Conservation (phyloP, 2,797 vertebrate species). For the Helicolenus hilgendorfi region DNA sequence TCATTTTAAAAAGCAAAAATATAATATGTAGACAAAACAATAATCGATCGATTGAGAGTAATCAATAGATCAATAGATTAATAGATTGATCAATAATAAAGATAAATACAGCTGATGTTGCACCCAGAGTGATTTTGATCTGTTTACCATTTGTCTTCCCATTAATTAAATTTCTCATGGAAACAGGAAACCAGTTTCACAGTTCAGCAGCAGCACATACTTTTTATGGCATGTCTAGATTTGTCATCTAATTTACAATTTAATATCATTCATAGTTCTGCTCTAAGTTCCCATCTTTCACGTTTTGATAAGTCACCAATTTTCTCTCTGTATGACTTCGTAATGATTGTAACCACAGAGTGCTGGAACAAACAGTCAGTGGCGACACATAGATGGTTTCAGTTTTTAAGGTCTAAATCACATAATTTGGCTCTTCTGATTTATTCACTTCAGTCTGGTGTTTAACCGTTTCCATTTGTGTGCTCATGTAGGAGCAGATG, state of each 20-base stretch:
- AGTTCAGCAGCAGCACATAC: neutral
- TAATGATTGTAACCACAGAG: neutral
- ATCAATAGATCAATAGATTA: too few species aligned
- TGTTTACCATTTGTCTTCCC: neutral
- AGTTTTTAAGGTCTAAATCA: neutral
- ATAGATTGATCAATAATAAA: neutral
- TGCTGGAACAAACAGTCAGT: neutral
- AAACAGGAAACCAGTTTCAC: neutral
- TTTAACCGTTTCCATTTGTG: neutral
- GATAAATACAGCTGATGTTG: neutral
- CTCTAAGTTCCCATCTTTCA: neutral
- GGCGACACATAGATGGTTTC: neutral
- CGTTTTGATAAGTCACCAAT: neutral
- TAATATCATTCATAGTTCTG: neutral
- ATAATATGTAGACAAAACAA: too few species aligned
- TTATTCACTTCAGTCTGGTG: too few species aligned
- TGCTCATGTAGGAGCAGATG: constrained; percentile 89
- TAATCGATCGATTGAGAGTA: too few species aligned
- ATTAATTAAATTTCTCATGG: neutral
- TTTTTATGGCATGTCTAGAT: too few species aligned
- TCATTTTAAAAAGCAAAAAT: too few species aligned
- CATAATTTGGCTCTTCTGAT: neutral
- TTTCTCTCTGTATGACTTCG: neutral
- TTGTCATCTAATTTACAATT: neutral
- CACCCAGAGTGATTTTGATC: neutral